A percentile compares a stretch with the other conserved stretches of the same genome.
phyloP scores from a whole-genome alignment of 1,140 invertebrate species.

The Papilio machaon region DNA sequence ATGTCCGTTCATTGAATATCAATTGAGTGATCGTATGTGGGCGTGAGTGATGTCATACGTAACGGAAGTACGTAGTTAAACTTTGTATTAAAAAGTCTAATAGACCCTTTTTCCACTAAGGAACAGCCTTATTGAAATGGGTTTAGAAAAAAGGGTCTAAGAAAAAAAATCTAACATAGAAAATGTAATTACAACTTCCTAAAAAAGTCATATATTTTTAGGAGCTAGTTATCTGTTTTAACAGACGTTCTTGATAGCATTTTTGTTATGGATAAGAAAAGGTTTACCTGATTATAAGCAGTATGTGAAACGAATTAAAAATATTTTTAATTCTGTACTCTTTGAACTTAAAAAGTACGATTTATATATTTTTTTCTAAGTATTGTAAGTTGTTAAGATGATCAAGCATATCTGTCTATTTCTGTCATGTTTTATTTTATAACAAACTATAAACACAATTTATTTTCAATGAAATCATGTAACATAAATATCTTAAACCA shows the following conservation, averaged over 20 bases:
- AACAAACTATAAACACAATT: not conserved
- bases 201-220: too few relatives aligned
- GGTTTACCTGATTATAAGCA: too few relatives aligned
- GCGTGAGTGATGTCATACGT: not conserved
- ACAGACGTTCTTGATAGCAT: too few relatives aligned
- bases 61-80: not conserved
- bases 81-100: not conserved
- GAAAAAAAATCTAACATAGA: not conserved
- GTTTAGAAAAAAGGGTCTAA: too few relatives aligned
- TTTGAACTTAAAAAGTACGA: too few relatives aligned
- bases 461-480: not conserved
- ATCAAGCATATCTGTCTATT: not conserved
- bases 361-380: too few relatives aligned
- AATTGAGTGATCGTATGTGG: slow-evolving; percentile 3
- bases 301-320: too few relatives aligned
- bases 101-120: not conserved
- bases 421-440: not conserved
- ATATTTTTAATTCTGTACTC: not conserved
- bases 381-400: not conserved
- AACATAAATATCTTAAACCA: not conserved
- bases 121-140: too few relatives aligned
- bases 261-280: too few relatives aligned
- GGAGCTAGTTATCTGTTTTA: too few relatives aligned
- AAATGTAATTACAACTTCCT: too few relatives aligned
- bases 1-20: slow-evolving; percentile 20